phyloP scores from a whole-genome alignment of 2,888 invertebrate genomes.

The Physocephala rufipes region DNA sequence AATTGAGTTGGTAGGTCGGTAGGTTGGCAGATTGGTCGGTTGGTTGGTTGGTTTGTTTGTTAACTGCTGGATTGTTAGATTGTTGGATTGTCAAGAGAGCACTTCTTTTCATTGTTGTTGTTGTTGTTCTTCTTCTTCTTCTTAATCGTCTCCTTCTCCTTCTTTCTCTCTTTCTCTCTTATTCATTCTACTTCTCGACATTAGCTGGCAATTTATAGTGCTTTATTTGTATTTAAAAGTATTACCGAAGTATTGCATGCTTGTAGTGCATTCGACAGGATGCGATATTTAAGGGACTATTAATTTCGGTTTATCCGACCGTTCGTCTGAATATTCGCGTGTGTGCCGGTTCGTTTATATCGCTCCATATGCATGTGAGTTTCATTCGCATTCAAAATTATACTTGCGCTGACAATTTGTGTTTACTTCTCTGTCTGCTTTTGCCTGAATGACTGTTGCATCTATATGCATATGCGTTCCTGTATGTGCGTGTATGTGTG shows the following conservation, averaged over 20 bases:
- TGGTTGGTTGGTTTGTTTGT: too few relatives aligned
- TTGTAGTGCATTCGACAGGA: background rate
- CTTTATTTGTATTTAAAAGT: conserved; percentile 4
- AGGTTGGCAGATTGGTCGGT: too few relatives aligned
- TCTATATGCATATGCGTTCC: too few relatives aligned
- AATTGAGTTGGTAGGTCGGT: too few relatives aligned
- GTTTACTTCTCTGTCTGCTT: background rate
- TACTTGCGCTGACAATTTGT: background rate
- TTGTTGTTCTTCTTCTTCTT: background rate
- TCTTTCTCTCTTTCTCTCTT: background rate
- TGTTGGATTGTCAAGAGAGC: too few relatives aligned
- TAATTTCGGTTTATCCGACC: background rate
- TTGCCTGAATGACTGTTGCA: background rate
- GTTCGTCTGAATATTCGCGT: background rate
- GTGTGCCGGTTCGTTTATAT: background rate
- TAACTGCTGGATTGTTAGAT: too few relatives aligned
- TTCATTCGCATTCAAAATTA: background rate
- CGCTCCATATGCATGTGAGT: background rate
- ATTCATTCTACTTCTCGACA: background rate
- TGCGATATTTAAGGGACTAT: background rate
- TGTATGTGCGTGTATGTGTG: too few relatives aligned
- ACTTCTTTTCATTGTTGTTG: background rate
- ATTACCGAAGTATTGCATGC: background rate
- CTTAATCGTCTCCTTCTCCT: background rate
- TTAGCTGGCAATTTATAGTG: background rate